Base-by-base conservation (phyloP, 2,888 invertebrate species). In the Ophion ellenae region DNA sequence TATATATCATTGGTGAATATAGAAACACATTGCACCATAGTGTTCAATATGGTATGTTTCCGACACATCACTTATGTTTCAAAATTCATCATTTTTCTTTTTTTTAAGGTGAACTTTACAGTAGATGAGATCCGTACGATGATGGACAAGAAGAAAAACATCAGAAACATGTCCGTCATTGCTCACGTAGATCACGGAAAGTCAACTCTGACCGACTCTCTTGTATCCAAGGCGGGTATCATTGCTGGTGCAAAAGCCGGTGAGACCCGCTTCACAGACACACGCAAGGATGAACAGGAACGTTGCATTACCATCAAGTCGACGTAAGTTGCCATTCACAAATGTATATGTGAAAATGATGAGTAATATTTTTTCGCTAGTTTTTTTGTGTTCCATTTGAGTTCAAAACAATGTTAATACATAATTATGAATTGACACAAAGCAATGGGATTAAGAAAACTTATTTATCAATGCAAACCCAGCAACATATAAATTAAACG, bases 111-210 rank as follows among this genome's bases (percentile, higher is more conserved):
- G 97, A 99, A 99, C 97, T 99, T 99, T 95, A 99, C 99, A 90
- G 98, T 99, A 95, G 99, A 99, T 96, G 99, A 99, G 96, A 99
- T 99, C 96, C 98, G 99, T 95, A 96, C 94, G 94, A 98, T 99
- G 97, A 99, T 99, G 99, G 99, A 99, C 98, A 98, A 98, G 95
- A 99, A 99, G 96, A 96, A 96, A 96, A 99, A 99, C 95, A 99
- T 99, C 96, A 97, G 99, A 94, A 99, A 99, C 96, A 99, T 99
- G 99, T 99, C 99, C 94, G 99, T 99, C 95, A 99, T 99, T 94
- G 99, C 99, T 92, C 99, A 99, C 95, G 99, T 99, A 90, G 99
- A 99, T 96, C 99, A 99, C 95, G 99, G 99, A 94, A 99, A 99
- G 95, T 99, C 99, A 90, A 99, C 99, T 84, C 95, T 99, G 94